A percentile compares a stretch with the other conserved stretches of the same genome.
Evolutionary conservation across 2,888 invertebrate species (phyloP).

Genomic region (Protodeltote pygarga): DNA sequence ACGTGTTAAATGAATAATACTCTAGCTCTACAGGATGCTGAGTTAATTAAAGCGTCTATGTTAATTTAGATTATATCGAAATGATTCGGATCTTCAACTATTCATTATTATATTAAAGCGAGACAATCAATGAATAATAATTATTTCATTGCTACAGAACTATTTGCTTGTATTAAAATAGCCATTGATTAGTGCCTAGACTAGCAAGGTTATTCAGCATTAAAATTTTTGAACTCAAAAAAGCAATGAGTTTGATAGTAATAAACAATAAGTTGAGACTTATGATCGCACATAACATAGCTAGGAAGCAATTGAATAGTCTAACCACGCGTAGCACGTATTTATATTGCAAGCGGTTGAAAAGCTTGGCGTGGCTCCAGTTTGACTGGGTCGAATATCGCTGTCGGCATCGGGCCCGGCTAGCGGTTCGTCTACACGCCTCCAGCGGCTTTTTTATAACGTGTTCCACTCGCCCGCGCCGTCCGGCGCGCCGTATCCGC

Average conservation of each 20-base stretch:
- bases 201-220: neutral
- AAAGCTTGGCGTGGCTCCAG: slow-evolving; percentile 54
- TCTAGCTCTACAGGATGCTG: slow-evolving; percentile 16
- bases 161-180: neutral
- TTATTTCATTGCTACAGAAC: neutral
- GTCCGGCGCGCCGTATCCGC: slow-evolving; percentile 8
- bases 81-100: neutral
- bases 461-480: slow-evolving; percentile 46
- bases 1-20: slow-evolving; percentile 15
- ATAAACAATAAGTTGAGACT: slow-evolving; percentile 38
- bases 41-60: slow-evolving; percentile 19
- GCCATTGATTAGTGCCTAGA: neutral
- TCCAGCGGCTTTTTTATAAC: slow-evolving; percentile 57
- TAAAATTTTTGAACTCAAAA: neutral
- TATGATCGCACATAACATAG: slow-evolving; percentile 41
- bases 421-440: slow-evolving; percentile 43
- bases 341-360: slow-evolving; percentile 50
- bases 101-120: slow-evolving; percentile 3
- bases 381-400: slow-evolving; percentile 42
- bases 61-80: slow-evolving; percentile 15
- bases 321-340: slow-evolving; percentile 48
- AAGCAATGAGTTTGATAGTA: slow-evolving; percentile 2
- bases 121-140: slow-evolving; percentile 3
- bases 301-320: slow-evolving; percentile 55
- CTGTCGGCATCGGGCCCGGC: slow-evolving; percentile 38